Evolutionary conservation across 2,113 vertebrate species (phyloP).

Genomic region (Hippopotamus amphibius): DNA sequence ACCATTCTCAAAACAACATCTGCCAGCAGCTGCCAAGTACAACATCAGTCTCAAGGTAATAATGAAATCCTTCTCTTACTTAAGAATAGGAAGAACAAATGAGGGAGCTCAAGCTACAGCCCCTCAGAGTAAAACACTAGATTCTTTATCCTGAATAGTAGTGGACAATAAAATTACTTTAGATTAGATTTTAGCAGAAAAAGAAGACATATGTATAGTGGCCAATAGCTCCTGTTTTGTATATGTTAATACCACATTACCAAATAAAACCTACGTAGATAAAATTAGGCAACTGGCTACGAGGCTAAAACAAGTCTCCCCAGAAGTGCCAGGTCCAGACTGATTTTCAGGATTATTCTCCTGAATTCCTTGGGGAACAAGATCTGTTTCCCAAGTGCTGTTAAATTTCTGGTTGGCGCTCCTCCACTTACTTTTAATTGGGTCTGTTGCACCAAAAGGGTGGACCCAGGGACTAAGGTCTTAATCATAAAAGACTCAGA

Average conservation of each 20-base stretch:
- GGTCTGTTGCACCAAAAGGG: not conserved
- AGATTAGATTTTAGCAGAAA: not conserved
- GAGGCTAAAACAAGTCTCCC: too few relatives aligned
- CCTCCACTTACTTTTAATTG: not conserved
- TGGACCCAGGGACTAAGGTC: not conserved
- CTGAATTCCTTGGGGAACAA: not conserved
- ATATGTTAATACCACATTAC: too few relatives aligned
- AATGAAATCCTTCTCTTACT: too few relatives aligned
- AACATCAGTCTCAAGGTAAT: too few relatives aligned
- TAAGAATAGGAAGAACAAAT: not conserved
- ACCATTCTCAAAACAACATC: too few relatives aligned
- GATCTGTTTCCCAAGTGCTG: not conserved
- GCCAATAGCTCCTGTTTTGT: not conserved
- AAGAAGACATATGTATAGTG: not conserved
- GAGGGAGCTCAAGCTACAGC: not conserved
- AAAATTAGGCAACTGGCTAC: not conserved
- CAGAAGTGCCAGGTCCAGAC: not conserved
- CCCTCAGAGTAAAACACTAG: not conserved
- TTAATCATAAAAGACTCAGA: not conserved
- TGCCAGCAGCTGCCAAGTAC: too few relatives aligned
- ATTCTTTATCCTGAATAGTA: not conserved
- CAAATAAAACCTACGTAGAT: not conserved
- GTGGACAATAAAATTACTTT: not conserved
- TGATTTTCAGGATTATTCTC: not conserved
- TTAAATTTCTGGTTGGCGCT: not conserved